Evolutionary conservation across 1,140 invertebrate genomes (phyloP), one percentile per base, ranked within the genome.

Genomic region (Zaprionus gabonicus): DNA sequence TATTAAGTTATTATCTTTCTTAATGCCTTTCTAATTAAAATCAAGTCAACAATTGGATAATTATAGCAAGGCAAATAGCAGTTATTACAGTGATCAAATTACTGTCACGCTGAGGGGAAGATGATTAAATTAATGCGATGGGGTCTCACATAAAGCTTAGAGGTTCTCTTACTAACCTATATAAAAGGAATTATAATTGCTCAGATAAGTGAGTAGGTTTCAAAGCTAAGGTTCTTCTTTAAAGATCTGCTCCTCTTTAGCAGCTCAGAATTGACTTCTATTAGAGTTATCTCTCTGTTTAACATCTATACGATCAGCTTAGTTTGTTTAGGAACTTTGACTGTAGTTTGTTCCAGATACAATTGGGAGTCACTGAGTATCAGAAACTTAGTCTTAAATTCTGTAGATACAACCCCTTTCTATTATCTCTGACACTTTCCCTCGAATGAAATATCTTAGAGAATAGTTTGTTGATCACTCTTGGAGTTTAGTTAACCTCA

Each of bases 1-100:
- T 51, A 51, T 51, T 51, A 51, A 51, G 46, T 51, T 51, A 51
- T 51, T 51, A 51, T 9, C 3, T 51, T 12, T 51, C 20, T 25
- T 51, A 51, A 51, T 51, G 46, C 4, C 20, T 25, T 51, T 51
- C 46, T 25, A 51, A 51, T 51, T 51, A 51, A 51, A 51, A 25
- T 51, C 46, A 51, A 23, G n/a, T 7, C 46, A 25, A 25, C 46
- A 51, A 51, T 51, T 51, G 46, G 20, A 10, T 51, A 51, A 51
- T 51, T 49, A 49, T 10, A 49, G 17, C 10, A 49, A 20, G 9
- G 9, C n/a, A 23, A 23, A 23, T 49, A 4, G 25, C 20, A 25
- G 20, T 51, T 23, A 13, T 51, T 25, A 25, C 20, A 23, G 20
- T 1, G 20, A 51, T 51, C 20, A 25, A 51, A 12, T 51, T 51